Evolutionary conservation across 1,140 invertebrate species (phyloP).

Genomic region (Drosophila ananassae): DNA sequence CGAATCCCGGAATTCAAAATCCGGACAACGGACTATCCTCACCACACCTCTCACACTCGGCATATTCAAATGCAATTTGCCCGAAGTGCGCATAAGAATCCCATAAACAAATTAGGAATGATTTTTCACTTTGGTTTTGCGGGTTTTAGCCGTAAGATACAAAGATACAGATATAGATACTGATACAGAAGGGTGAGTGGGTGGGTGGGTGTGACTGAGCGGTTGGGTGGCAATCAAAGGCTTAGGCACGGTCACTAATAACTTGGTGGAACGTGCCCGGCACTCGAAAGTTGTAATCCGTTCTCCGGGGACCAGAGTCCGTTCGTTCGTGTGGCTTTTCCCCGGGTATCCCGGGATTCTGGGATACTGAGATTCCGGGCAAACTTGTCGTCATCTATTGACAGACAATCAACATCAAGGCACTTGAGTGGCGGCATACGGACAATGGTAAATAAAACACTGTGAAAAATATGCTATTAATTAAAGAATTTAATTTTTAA

Average conservation of each 20-base stretch:
- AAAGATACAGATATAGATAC: background rate
- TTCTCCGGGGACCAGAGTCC: background rate
- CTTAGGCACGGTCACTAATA: constrained; percentile 69
- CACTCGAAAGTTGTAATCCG: constrained; percentile 59
- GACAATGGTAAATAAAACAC: constrained; percentile 1
- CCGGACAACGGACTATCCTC: background rate
- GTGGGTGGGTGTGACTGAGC: background rate
- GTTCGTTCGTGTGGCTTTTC: background rate
- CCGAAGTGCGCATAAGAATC: constrained; percentile 62
- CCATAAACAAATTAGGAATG: constrained; percentile 48
- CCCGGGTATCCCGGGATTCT: background rate
- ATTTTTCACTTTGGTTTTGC: constrained; percentile 10
- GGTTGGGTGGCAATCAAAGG: constrained; percentile 65
- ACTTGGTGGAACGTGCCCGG: constrained; percentile 63
- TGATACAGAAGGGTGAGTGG: background rate
- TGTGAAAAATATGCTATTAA: background rate
- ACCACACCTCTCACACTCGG: background rate
- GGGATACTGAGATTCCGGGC: background rate
- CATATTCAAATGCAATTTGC: constrained; percentile 72
- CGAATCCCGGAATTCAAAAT: constrained; percentile 4
- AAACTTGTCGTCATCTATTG: constrained; percentile 60
- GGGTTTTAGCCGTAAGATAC: background rate
- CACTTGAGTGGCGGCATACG: constrained; percentile 60
- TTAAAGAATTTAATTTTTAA: background rate
- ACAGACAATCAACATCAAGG: constrained; percentile 77